A percentile compares a stretch with the other conserved stretches of the same genome.
These are phyloP conservation scores for Pyrrhia umbra DNA, from an alignment of 2,888 invertebrate species.

Conservation along the genomic window DNA sequence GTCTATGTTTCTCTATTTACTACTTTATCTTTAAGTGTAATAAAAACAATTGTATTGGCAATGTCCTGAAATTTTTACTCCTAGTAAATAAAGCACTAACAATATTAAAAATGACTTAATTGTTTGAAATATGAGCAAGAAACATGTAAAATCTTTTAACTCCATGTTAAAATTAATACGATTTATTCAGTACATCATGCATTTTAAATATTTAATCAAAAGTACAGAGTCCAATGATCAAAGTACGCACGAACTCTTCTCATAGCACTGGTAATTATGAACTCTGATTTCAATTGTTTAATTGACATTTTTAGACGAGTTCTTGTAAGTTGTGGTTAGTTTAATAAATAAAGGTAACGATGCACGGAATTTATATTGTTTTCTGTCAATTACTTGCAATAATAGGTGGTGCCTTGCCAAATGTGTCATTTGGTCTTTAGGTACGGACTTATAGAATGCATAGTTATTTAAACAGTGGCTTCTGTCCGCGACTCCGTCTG, in stretches of 20 bases:
- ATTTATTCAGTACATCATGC: no score
- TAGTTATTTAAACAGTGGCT: no score
- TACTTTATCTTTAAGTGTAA: no score
- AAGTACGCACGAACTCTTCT: constrained; percentile 20
- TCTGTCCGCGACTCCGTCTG: no score
- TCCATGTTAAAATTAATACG: no score
- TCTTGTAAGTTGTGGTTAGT: constrained; percentile 14
- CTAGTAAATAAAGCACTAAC: no score
- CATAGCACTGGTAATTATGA: constrained; percentile 32
- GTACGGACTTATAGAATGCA: neutral
- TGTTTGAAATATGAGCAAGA: no score
- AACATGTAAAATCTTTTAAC: no score
- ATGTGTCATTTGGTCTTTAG: constrained; percentile 50
- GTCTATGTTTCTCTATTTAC: no score
- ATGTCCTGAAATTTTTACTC: no score
- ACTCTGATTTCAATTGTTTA: constrained; percentile 37
- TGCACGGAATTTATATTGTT: constrained; percentile 42
- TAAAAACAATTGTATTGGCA: no score
- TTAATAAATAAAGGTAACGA: neutral
- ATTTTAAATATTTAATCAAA: constrained; percentile 46
- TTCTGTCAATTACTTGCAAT: constrained; percentile 8
- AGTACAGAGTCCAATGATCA: constrained; percentile 26
- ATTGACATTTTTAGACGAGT: neutral
- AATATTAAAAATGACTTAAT: no score
- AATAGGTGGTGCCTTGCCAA: constrained; percentile 32